Evolutionary conservation across 2,113 vertebrate genomes (phyloP).

Genomic region (Scolopax mira): DNA sequence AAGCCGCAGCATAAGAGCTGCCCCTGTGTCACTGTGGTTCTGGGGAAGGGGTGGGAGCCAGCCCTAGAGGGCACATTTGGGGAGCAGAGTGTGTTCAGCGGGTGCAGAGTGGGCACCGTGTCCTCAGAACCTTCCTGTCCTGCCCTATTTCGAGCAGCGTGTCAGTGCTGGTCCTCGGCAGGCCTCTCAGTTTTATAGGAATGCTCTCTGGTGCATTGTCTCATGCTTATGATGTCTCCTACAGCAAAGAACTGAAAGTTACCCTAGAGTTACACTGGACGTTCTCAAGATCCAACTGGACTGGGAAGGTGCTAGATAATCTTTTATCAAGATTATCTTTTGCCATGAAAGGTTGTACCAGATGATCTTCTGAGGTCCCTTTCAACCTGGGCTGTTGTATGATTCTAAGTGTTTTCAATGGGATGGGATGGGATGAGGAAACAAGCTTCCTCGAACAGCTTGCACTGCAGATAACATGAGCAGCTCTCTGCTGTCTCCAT

Average conservation of each 20-base stretch:
- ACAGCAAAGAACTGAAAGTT: background rate
- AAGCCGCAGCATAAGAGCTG: background rate
- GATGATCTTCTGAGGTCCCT: background rate
- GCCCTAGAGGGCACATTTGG: fast-evolving
- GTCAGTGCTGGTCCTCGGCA: background rate
- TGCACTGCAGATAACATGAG: background rate
- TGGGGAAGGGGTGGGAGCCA: background rate
- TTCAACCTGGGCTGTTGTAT: background rate
- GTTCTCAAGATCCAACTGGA: background rate
- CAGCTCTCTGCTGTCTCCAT: background rate
- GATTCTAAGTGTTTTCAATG: background rate
- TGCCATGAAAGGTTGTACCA: background rate
- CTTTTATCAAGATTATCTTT: background rate
- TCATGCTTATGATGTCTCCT: background rate
- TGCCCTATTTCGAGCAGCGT: background rate
- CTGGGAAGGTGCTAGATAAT: background rate
- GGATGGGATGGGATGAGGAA: background rate
- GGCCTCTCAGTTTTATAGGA: fast-evolving
- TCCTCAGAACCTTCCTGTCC: background rate
- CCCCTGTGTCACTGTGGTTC: background rate
- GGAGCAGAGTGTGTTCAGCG: background rate
- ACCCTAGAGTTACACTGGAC: background rate
- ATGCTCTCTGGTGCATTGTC: background rate
- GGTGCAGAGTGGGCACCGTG: background rate
- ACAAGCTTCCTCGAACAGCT: background rate